Evolutionary conservation across 1,140 invertebrate genomes (phyloP).

Genomic region (Luehdorfia chinensis): DNA sequence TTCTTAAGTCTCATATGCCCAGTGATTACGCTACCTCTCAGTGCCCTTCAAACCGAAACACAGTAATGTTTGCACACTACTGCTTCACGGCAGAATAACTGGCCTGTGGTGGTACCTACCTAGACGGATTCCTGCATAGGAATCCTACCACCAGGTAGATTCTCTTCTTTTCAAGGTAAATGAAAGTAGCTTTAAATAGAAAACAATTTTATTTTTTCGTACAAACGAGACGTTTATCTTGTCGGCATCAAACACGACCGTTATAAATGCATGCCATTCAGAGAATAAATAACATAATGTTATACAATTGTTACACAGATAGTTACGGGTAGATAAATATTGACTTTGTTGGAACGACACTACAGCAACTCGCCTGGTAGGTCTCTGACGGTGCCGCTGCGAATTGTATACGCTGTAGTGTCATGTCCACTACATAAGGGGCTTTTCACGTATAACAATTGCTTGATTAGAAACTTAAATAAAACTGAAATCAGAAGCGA

Average conservation of each 20-base stretch:
- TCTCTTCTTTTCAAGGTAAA: too few species aligned
- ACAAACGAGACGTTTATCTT: slow-evolving; percentile 31
- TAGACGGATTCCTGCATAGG: too few species aligned
- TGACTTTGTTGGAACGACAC: too few species aligned
- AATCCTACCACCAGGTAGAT: too few species aligned
- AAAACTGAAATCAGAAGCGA: background rate
- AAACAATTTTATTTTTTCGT: slow-evolving; percentile 46
- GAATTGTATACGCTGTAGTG: background rate
- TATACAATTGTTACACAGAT: background rate
- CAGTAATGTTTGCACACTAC: too few species aligned
- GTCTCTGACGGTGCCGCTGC: background rate
- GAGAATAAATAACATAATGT: slow-evolving; percentile 26
- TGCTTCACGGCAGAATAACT: too few species aligned
- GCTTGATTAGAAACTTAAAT: background rate
- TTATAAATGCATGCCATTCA: slow-evolving; percentile 37
- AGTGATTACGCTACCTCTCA: too few species aligned
- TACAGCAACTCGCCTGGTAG: too few species aligned
- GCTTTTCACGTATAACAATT: background rate
- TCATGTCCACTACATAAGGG: background rate
- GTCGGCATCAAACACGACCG: slow-evolving; percentile 16
- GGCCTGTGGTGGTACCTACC: too few species aligned
- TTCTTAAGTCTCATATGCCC: too few species aligned
- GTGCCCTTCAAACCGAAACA: too few species aligned
- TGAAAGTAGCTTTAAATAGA: slow-evolving; percentile 33
- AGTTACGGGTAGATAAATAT: background rate